Conservation (phyloP, 2,888 invertebrate species). For the Diaphora mendica region DNA sequence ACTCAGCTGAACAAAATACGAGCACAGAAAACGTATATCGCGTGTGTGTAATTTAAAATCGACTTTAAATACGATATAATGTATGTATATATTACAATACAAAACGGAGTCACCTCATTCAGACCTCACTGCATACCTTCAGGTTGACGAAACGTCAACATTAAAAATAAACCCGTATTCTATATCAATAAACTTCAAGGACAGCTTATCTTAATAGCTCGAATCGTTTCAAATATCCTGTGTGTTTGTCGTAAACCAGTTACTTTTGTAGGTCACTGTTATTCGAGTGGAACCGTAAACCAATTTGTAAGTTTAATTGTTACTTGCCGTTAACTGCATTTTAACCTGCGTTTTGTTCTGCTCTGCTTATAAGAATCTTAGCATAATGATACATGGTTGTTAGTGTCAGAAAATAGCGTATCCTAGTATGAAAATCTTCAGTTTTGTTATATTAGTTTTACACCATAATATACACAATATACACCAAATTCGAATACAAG, state of each 20-base stretch:
- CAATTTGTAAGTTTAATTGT: neutral
- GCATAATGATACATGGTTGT: too few species aligned
- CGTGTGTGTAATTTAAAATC: too few species aligned
- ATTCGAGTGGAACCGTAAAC: neutral
- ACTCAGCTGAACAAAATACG: too few species aligned
- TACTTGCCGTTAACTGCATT: neutral
- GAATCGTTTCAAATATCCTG: neutral
- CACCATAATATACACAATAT: too few species aligned
- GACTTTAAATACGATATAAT: too few species aligned
- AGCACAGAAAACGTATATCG: too few species aligned
- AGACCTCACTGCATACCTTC: neutral
- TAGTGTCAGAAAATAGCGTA: neutral
- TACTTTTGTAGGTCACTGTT: constrained; percentile 3
- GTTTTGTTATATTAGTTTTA: neutral
- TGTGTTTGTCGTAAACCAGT: neutral
- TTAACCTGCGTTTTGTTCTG: neutral
- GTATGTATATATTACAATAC: too few species aligned
- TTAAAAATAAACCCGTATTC: neutral
- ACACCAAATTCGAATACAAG: too few species aligned
- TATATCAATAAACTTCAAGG: constrained; percentile 2
- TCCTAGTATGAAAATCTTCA: neutral
- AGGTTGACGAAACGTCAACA: neutral
- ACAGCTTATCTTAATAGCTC: constrained; percentile 7
- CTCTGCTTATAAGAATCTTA: too few species aligned
- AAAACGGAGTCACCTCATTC: too few species aligned